Percentiles rank a stretch among this genome's conserved stretches.
Conservation (phyloP, 2,113 vertebrate species). For the Columbina picui region DNA sequence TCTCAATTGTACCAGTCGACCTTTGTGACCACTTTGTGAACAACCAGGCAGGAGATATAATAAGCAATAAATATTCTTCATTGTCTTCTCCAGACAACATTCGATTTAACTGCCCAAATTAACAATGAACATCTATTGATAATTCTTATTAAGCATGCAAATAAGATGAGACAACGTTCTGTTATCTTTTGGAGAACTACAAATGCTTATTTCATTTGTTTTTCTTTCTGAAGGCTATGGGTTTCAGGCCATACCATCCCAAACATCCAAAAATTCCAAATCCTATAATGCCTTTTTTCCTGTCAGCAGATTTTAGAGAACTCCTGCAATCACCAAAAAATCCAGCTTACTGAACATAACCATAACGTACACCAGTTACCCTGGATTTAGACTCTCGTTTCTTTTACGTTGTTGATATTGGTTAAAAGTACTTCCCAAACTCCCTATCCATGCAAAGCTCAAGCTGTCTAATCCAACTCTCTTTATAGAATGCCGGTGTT, state of each 20-base stretch:
- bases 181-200: not conserved
- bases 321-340: not conserved
- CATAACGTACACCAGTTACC: fast-evolving
- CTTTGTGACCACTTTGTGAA: not conserved
- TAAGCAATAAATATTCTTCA: not conserved
- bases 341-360: not conserved
- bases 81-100: not conserved
- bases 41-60: not conserved
- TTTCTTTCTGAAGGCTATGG: not conserved
- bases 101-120: not conserved
- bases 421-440: not conserved
- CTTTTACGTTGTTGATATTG: not conserved
- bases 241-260: not conserved
- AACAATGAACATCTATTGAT: not conserved
- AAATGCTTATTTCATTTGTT: not conserved
- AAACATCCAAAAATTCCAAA: not conserved
- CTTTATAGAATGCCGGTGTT: not conserved
- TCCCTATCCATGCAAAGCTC: not conserved
- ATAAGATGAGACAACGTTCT: not conserved
- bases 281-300: not conserved
- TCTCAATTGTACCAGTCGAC: not conserved
- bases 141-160: not conserved
- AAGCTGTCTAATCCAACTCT: not conserved
- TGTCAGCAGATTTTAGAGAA: not conserved
- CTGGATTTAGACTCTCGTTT: not conserved